phyloP scores from a whole-genome alignment of 2,113 vertebrate genomes.

The Myanophis thanlyinensis region DNA sequence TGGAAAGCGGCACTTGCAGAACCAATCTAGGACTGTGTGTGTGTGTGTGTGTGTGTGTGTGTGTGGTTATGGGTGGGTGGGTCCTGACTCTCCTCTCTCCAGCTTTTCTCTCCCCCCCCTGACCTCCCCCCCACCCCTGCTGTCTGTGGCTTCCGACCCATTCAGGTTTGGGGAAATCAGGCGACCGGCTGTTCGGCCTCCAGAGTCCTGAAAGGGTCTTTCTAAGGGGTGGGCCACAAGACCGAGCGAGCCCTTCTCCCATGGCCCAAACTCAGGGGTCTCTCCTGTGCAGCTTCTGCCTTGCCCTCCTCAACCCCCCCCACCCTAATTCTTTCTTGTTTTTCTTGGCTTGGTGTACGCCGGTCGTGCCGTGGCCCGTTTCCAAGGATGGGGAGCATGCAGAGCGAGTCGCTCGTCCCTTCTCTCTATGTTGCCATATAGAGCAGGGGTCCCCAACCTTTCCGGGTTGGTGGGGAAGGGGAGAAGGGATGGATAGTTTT shows the following conservation, averaged over 20 bases:
- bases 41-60: no score
- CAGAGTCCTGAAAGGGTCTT: slow-evolving; percentile 39
- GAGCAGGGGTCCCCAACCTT: slow-evolving; percentile 17
- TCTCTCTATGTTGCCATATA: slow-evolving; percentile 73
- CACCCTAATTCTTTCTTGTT: slow-evolving; percentile 23
- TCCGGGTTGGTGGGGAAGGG: no score
- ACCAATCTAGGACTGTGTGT: background rate
- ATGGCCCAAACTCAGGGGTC: slow-evolving; percentile 70
- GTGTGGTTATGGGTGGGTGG: background rate
- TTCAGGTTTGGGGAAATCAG: background rate
- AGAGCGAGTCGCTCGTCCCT: background rate
- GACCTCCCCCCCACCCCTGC: no score
- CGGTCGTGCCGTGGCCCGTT: slow-evolving; percentile 48
- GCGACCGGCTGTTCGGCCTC: slow-evolving; percentile 19
- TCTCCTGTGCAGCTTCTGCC: slow-evolving; percentile 62
- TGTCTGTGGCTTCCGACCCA: background rate
- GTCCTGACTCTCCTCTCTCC: background rate
- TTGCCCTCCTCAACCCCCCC: slow-evolving; percentile 51
- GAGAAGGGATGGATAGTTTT: no score
- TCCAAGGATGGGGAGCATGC: slow-evolving; percentile 64
- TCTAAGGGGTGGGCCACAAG: slow-evolving; percentile 46
- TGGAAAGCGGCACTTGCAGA: background rate
- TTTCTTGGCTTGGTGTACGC: slow-evolving; percentile 46
- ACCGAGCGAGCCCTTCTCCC: slow-evolving; percentile 53
- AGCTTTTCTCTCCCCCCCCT: no score